A percentile compares a stretch with the other conserved stretches of the same genome.
Evolutionary conservation across 2,888 invertebrate genomes (phyloP).

Genomic region (Aleiodes testaceus): DNA sequence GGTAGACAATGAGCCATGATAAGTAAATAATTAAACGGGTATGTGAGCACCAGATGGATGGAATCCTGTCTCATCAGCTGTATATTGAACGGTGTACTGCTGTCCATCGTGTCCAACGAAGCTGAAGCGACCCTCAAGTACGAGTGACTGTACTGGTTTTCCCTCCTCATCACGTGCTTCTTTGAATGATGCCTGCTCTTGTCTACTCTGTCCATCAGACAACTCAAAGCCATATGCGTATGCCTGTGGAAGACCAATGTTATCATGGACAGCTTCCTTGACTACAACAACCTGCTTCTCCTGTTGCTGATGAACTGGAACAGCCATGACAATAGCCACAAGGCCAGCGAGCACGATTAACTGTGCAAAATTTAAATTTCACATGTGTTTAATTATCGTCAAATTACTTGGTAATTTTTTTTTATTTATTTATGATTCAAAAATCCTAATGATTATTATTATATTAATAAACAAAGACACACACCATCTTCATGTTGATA

Average conservation of each 20-base stretch:
- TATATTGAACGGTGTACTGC: slow-evolving; percentile 58
- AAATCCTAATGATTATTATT: slow-evolving; percentile 16
- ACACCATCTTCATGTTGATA: slow-evolving; percentile 55
- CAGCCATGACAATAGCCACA: slow-evolving; percentile 59
- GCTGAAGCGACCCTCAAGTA: slow-evolving; percentile 61
- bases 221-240: slow-evolving; percentile 61
- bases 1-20: too few relatives aligned
- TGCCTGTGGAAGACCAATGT: slow-evolving; percentile 59
- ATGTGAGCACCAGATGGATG: slow-evolving; percentile 59
- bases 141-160: slow-evolving; percentile 45
- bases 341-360: slow-evolving; percentile 57
- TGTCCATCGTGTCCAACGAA: slow-evolving; percentile 57
- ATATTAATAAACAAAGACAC: slow-evolving; percentile 37
- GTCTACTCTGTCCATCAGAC: slow-evolving; percentile 57
- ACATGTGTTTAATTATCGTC: too few relatives aligned
- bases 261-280: slow-evolving; percentile 59
- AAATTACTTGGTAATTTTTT: not conserved
- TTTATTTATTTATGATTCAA: too few relatives aligned
- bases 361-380: slow-evolving; percentile 48
- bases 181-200: slow-evolving; percentile 58
- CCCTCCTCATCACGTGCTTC: slow-evolving; percentile 52
- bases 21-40: slow-evolving; percentile 25
- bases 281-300: slow-evolving; percentile 51
- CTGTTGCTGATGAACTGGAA: slow-evolving; percentile 47
- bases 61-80: slow-evolving; percentile 62